Conservation (phyloP, 2,113 vertebrate species). For the Fulmarus glacialis region DNA sequence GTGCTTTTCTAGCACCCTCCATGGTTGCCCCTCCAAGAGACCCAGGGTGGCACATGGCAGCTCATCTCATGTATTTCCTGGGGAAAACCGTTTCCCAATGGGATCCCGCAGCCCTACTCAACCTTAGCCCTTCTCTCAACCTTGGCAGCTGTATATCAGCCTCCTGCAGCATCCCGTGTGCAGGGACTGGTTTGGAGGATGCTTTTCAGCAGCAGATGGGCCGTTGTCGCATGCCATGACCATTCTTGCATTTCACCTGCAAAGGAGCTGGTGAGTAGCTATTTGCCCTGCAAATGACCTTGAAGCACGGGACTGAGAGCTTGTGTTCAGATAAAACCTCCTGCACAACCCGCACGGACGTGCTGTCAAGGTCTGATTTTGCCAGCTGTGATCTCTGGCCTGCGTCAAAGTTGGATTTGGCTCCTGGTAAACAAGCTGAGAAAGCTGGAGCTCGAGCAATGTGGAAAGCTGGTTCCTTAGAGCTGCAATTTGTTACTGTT, state of each 20-base stretch:
- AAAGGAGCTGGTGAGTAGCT: background rate
- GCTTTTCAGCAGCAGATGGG: background rate
- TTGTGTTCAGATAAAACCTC: background rate
- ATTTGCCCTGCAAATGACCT: background rate
- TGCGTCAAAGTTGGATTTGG: background rate
- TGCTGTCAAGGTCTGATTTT: background rate
- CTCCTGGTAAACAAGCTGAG: background rate
- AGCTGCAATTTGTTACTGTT: background rate
- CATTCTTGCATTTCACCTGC: background rate
- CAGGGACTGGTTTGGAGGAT: background rate
- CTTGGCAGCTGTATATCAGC: background rate
- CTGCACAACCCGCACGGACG: background rate
- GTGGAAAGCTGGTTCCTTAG: background rate
- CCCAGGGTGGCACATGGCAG: background rate
- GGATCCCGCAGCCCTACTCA: accelerated
- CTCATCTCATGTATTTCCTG: background rate
- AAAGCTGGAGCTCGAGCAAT: background rate
- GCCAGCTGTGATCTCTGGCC: background rate
- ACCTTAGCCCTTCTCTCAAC: background rate
- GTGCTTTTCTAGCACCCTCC: background rate
- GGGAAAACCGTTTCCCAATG: background rate
- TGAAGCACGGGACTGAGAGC: background rate
- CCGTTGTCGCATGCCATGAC: background rate
- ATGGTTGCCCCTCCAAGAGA: background rate
- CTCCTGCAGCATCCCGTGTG: background rate